Evolutionary conservation across 2,888 invertebrate genomes (phyloP).

Genomic region (Mantis religiosa): DNA sequence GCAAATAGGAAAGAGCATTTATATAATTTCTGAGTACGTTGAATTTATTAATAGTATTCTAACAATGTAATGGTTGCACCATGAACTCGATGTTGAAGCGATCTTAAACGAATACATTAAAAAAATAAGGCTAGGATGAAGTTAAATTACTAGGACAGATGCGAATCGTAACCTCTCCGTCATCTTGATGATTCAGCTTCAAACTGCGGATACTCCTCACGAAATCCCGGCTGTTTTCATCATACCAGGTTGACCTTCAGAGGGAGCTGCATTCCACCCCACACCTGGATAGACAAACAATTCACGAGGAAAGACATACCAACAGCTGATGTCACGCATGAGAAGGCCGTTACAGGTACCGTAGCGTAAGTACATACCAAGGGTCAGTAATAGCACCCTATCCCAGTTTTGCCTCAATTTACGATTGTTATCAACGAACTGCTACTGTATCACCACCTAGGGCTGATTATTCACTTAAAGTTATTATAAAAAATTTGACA

Average conservation of each 20-base stretch:
- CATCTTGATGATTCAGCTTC: background rate
- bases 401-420: background rate
- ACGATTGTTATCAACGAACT: background rate
- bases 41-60: too few relatives aligned
- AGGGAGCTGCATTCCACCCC: constrained; percentile 8
- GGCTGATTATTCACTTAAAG: too few relatives aligned
- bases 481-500: too few relatives aligned
- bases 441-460: too few relatives aligned
- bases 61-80: too few relatives aligned
- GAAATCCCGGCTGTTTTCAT: background rate
- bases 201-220: background rate
- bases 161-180: background rate
- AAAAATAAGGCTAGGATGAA: too few relatives aligned
- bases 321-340: background rate
- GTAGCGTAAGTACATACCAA: background rate
- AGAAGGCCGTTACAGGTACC: background rate
- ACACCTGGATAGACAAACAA: constrained; percentile 9
- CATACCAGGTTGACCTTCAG: constrained; percentile 3
- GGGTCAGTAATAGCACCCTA: background rate
- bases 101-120: too few relatives aligned
- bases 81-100: too few relatives aligned
- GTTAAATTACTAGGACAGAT: too few relatives aligned
- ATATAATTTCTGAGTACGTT: too few relatives aligned
- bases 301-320: constrained; percentile 3
- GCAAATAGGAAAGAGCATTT: too few relatives aligned